phyloP scores from a whole-genome alignment of 2,797 vertebrate species.

The Dendrocincla tyrannina region DNA sequence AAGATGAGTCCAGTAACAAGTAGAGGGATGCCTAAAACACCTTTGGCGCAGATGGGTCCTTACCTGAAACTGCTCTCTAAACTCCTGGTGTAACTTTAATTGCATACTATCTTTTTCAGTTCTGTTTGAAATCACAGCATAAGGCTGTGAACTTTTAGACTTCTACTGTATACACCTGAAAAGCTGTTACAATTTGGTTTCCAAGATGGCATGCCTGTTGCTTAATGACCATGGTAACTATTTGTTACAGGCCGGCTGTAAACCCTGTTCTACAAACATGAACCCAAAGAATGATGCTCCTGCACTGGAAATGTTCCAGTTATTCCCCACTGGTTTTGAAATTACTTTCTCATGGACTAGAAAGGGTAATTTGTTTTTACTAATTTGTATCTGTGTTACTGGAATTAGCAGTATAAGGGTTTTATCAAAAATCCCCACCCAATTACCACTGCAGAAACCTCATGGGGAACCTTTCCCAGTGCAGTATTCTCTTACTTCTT shows the following conservation, averaged over 20 bases:
- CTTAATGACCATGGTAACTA: not conserved
- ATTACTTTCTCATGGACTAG: not conserved
- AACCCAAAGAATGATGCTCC: not conserved
- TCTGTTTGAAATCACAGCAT: not conserved
- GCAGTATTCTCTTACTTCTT: not conserved
- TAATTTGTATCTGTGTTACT: not conserved
- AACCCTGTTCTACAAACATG: not conserved
- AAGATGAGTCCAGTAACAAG: not conserved
- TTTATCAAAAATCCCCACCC: not conserved
- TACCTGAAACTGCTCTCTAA: not conserved
- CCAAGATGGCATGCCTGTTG: not conserved
- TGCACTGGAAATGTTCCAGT: not conserved
- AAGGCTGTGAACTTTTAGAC: not conserved
- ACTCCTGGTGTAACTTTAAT: not conserved
- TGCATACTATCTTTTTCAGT: not conserved
- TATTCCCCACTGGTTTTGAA: not conserved
- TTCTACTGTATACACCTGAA: not conserved
- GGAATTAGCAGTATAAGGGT: not conserved
- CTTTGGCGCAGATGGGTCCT: not conserved
- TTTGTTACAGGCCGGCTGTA: not conserved
- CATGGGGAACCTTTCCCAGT: not conserved
- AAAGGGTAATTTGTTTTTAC: not conserved
- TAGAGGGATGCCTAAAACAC: not conserved
- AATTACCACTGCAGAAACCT: not conserved
- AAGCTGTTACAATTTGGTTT: not conserved